These are phyloP conservation scores for Leptothorax acervorum DNA, from an alignment of 2,888 invertebrate genomes.

Conservation along the genomic window DNA sequence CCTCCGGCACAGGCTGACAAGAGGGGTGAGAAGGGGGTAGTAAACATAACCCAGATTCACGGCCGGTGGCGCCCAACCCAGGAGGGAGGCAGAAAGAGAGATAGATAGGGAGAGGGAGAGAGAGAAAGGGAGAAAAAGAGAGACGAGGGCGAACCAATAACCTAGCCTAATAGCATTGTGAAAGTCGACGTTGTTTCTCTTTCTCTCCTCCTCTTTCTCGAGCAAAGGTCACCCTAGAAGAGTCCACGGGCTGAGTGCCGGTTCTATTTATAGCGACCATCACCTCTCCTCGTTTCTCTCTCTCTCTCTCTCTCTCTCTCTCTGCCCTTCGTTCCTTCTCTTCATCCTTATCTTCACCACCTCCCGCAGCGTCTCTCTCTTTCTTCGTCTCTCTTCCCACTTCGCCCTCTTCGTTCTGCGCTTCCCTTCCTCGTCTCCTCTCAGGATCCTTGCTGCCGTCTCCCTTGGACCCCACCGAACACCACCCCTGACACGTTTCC, in stretches of 20 bases:
- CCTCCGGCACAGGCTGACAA: conserved; percentile 24
- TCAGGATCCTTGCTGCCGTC: conserved; percentile 13
- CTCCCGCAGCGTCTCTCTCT: conserved; percentile 58
- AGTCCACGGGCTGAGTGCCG: conserved; percentile 70
- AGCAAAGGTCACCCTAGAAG: conserved; percentile 80
- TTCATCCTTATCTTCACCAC: conserved; percentile 55
- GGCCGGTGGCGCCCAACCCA: conserved; percentile 64
- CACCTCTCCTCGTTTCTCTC: conserved; percentile 67
- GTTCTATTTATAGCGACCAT: conserved; percentile 79
- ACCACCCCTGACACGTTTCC: conserved; percentile 48
- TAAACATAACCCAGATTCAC: conserved; percentile 81
- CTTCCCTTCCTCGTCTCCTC: not conserved
- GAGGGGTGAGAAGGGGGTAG: conserved; percentile 64
- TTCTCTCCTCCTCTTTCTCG: conserved; percentile 33
- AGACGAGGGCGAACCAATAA: conserved; percentile 74
- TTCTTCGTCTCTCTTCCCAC: conserved; percentile 61
- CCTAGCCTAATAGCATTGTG: conserved; percentile 78
- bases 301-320: conserved; percentile 60
- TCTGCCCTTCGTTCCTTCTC: conserved; percentile 58
- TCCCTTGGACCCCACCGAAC: conserved; percentile 33
- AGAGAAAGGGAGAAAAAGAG: conserved; percentile 23
- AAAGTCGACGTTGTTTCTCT: conserved; percentile 67
- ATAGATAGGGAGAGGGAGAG: not conserved
- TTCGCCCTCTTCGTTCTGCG: not conserved
- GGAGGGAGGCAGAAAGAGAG: conserved; percentile 43